Conservation (phyloP, 2,888 invertebrate species). For the Cerastoderma edule region DNA sequence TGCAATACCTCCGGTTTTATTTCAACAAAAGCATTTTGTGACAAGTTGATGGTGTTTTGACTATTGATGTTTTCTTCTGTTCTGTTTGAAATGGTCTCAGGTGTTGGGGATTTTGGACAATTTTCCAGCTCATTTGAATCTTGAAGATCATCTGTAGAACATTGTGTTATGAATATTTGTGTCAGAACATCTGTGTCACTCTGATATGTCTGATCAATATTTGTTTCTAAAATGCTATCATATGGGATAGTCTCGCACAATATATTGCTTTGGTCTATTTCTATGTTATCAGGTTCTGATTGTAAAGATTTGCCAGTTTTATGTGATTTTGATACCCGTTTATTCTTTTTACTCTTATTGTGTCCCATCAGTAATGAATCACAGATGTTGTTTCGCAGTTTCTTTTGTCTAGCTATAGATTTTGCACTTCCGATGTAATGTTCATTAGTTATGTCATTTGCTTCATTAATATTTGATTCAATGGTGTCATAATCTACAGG, state of each 20-base stretch:
- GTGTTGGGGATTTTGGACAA: no score
- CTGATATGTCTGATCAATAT: neutral
- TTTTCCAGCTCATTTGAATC: no score
- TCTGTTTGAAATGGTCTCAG: no score
- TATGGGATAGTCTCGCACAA: conserved; percentile 10
- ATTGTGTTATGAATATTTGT: conserved; percentile 20
- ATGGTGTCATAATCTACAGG: neutral
- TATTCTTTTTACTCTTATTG: neutral
- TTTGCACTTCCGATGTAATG: neutral
- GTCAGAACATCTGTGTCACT: neutral
- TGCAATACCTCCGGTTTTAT: no score
- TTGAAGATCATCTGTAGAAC: conserved; percentile 1
- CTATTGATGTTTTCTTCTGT: no score
- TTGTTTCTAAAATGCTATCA: conserved; percentile 8
- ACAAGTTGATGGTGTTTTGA: no score
- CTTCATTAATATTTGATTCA: neutral
- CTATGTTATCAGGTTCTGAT: neutral
- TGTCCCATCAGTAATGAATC: neutral
- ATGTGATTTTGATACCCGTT: neutral
- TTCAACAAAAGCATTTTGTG: no score
- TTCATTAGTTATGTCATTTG: neutral
- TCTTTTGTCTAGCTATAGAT: conserved; percentile 8
- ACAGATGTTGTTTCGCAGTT: neutral
- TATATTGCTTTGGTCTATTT: conserved; percentile 8
- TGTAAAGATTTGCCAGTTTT: neutral